Evolutionary conservation across 2,113 vertebrate genomes (phyloP), one percentile per base, ranked within the genome.

Genomic region (Nipponia nippon): DNA sequence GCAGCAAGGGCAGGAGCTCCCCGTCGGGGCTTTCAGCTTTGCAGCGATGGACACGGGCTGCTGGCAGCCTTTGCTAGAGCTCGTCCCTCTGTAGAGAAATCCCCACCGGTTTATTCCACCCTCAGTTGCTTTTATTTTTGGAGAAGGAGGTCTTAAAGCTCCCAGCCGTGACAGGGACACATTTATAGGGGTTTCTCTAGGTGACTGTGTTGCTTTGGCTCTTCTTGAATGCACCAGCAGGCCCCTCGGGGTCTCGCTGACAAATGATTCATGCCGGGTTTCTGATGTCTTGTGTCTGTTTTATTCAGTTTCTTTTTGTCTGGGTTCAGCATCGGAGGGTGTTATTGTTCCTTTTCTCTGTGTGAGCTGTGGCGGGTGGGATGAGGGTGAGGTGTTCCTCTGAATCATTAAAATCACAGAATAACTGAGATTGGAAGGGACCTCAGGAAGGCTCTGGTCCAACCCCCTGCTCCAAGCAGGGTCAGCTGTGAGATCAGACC

Each of bases 401-500:
- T 46, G 86, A 42, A 53, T 77, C 56, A 16, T 50, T 82, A 46
- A 80, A 90, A 93, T 49, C 66, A 2, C 58, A 10, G 75, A 65
- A 10, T 32, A 61, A 16, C 25, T 1, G 3, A 62, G 84, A 9
- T 20, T 52, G 71, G 73, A 90, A 61, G 29, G 62, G 61, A 69
- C 81, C 66, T 82, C 0, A 1, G 81, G 73, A 56, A 75, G 77
- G 9, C 65, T 92, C 34, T 58, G 4, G 38, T 69, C 87, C 90
- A 89, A 13, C 3, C 73, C 75, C 15, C 18, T 40, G 91, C 90
- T 93, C 61, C 1, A 21, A 67, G 86, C 90, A 32, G 94, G 93
- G 55, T 80, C 94, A 87, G 91, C 91, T 82, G 81, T n/a, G 62
- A 94, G 90, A 72, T 55, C 78, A 77, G 87, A 76, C 90, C 90